These are phyloP conservation scores for Stegana nigrithorax DNA, from an alignment of 2,888 invertebrate species.

Conservation along the genomic window DNA sequence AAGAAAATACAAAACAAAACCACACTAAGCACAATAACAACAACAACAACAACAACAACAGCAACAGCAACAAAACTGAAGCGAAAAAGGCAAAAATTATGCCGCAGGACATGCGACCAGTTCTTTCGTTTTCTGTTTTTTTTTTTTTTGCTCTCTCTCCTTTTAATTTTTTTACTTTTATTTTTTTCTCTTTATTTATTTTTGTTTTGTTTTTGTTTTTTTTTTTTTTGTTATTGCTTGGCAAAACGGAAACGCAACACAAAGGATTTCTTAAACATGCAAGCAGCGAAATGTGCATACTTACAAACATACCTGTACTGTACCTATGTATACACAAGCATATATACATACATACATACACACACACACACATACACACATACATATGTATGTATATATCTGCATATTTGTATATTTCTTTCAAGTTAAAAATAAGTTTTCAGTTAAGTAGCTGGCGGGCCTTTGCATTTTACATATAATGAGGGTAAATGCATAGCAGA, in stretches of 20 bases:
- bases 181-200: no score
- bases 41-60: slow-evolving; percentile 45
- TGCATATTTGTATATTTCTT: slow-evolving; percentile 24
- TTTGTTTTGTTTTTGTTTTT: neutral
- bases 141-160: no score
- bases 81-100: slow-evolving; percentile 37
- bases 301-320: no score
- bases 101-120: slow-evolving; percentile 59
- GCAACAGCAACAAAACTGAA: no score
- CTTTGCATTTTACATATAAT: slow-evolving; percentile 57
- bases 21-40: neutral
- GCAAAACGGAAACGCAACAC: neutral
- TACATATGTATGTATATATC: slow-evolving; percentile 1
- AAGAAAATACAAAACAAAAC: slow-evolving; percentile 19
- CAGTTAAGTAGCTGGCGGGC: slow-evolving; percentile 53
- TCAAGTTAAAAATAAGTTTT: slow-evolving; percentile 59
- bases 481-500: no score
- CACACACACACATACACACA: neutral
- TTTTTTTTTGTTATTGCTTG: no score
- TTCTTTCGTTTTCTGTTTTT: slow-evolving; percentile 42
- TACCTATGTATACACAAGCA: neutral
- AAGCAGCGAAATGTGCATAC: no score
- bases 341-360: slow-evolving; percentile 19
- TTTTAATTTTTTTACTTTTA: no score
- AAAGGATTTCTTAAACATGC: slow-evolving; percentile 1